Conservation (phyloP, 2,888 invertebrate genomes). For the Mythimna albipuncta region DNA sequence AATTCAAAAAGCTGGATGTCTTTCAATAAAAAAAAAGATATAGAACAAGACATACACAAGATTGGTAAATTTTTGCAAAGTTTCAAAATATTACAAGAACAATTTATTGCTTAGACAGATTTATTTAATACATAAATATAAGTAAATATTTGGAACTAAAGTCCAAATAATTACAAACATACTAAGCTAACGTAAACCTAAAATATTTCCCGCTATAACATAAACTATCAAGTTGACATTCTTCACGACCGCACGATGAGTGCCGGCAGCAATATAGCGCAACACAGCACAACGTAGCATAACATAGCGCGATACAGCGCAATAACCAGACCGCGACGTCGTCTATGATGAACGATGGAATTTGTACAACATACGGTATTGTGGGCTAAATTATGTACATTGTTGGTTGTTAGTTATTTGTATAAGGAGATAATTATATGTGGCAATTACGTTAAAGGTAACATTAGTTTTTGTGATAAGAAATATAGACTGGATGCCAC, state of each 20-base stretch:
- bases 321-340: constrained; percentile 61
- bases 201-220: constrained; percentile 2
- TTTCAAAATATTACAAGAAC: too few species aligned
- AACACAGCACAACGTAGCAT: constrained; percentile 20
- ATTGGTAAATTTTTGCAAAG: too few species aligned
- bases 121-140: background rate
- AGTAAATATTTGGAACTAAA: background rate
- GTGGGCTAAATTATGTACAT: constrained; percentile 53
- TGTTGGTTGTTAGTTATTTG: constrained; percentile 26
- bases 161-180: background rate
- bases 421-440: background rate
- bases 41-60: too few species aligned
- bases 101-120: too few species aligned
- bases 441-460: too few species aligned
- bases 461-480: too few species aligned
- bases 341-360: constrained; percentile 60
- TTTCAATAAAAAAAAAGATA: too few species aligned
- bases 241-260: constrained; percentile 46
- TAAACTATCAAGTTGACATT: constrained; percentile 47
- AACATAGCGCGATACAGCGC: constrained; percentile 12
- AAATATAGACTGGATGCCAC: too few species aligned
- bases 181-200: background rate
- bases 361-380: constrained; percentile 48
- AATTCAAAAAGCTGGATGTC: too few species aligned
- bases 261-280: constrained; percentile 37